Conservation (phyloP, 2,113 vertebrate species). For the Ptilorrhoa leucosticta region DNA sequence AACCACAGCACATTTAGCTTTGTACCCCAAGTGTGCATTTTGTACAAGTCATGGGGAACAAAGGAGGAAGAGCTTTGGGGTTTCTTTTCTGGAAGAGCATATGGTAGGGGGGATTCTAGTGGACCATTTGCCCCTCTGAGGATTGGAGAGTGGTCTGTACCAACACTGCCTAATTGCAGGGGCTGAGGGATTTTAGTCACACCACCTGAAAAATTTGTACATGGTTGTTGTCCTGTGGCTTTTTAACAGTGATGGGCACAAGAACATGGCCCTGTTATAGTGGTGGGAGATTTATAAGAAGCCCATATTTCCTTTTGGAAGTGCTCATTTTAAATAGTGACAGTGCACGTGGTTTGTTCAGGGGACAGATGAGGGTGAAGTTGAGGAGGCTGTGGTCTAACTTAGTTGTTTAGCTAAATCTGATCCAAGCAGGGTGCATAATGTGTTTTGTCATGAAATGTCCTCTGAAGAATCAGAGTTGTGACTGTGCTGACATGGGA, state of each 20-base stretch:
- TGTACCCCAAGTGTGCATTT: background rate
- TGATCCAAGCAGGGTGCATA: background rate
- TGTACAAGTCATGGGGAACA: background rate
- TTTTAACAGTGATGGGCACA: background rate
- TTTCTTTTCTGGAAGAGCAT: background rate
- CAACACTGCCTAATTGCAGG: fast-evolving
- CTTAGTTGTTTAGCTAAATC: background rate
- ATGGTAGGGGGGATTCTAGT: background rate
- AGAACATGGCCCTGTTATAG: background rate
- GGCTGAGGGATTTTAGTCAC: background rate
- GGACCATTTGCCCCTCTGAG: background rate
- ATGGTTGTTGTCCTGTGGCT: background rate
- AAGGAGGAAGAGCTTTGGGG: background rate
- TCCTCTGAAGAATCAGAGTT: background rate
- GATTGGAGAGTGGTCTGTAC: background rate
- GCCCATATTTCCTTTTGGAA: background rate
- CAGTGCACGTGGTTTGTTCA: background rate
- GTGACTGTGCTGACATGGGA: background rate
- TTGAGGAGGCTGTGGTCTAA: background rate
- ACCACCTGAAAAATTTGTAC: fast-evolving
- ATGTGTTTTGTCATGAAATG: background rate
- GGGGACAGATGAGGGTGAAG: background rate
- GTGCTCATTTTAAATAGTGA: background rate
- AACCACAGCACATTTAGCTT: background rate
- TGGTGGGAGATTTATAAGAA: background rate